Base-by-base conservation (phyloP, 2,888 invertebrate species). In the Drosophila kanekoi region DNA sequence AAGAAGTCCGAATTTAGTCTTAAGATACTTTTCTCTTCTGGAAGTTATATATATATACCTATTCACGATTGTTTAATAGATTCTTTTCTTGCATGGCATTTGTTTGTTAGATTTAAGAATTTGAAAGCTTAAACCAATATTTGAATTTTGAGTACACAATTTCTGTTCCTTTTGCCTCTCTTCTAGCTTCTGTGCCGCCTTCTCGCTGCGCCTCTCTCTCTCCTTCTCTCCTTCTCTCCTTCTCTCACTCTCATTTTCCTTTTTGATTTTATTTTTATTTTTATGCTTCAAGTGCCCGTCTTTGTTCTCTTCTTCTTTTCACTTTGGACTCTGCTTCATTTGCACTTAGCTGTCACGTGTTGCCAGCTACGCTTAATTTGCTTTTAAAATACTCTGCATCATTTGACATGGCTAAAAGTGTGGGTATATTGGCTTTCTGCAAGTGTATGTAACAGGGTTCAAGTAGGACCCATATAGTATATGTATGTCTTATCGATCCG, bases 341-440 rank as follows among this genome's bases (percentile, higher is more conserved):
- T 72, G 44, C 66, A 38, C 28, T 53, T 38, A 14, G 47, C 47
- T 72, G 72, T 73, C 83, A 87, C 77, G 84, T 83, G 64, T 82
- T 79, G 70, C 67, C 82, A 71, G 72, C 61, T 61, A 57, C 51
- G 64, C 83, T 57, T 51, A 76, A 81, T 81, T 71, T 75, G 62
- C 62, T 70, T 54, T 61, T 44, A 6, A 20, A 13, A 54, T 54
- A 44, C 54, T 35, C 54, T 54, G 4, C 14, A 52, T 14, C 20
- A 14, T 8, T 16, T 5, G 8, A 37, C 28, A 23, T 6, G 13
- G 4, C 20, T 1, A 2, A 18, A n/a, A 2, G 6, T 8, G 2
- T 2, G 37, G 23, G 5, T 6, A 9, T 14, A 0, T 4, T 10
- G 6, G 14, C 35, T 1, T 10, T 5, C 20, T 23, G 3, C 1